Percentiles rank a stretch among this genome's conserved stretches.
Conservation (phyloP, 2,888 invertebrate genomes). For the Ephialtes manifestator region DNA sequence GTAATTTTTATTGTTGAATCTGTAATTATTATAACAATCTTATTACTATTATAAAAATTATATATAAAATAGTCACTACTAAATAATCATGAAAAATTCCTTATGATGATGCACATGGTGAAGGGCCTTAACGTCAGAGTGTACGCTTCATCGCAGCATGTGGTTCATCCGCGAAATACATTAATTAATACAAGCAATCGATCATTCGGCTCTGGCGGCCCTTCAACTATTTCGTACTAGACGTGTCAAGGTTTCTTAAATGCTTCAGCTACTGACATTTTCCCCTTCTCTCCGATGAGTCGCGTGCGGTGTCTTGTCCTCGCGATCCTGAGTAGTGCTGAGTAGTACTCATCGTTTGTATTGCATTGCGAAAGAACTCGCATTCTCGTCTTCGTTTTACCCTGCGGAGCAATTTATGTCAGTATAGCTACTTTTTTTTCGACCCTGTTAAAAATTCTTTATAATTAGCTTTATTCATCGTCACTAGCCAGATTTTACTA, state of each 20-base stretch:
- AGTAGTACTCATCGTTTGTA: slow-evolving; percentile 23
- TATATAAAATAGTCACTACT: no score
- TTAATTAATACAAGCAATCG: slow-evolving; percentile 5
- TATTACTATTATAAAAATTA: no score
- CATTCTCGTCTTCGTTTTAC: slow-evolving; percentile 26
- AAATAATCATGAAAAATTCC: no score
- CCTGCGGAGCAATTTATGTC: background rate
- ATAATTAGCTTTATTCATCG: background rate
- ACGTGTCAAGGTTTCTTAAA: slow-evolving; percentile 2
- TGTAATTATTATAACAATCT: no score
- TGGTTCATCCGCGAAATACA: background rate
- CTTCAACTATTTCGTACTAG: slow-evolving; percentile 11
- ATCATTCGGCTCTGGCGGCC: background rate
- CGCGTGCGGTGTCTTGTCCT: slow-evolving; percentile 44
- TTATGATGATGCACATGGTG: background rate
- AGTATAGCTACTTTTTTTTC: no score
- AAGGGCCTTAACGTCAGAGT: background rate
- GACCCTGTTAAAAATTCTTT: no score
- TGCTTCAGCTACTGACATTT: background rate
- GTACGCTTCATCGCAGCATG: background rate
- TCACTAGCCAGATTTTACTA: background rate
- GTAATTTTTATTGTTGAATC: no score
- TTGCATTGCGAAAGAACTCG: slow-evolving; percentile 36
- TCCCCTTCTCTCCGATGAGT: slow-evolving; percentile 18
- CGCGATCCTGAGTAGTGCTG: slow-evolving; percentile 5